These are phyloP conservation scores for Atta texana DNA, from an alignment of 1,140 invertebrate species.

Conservation along the genomic window DNA sequence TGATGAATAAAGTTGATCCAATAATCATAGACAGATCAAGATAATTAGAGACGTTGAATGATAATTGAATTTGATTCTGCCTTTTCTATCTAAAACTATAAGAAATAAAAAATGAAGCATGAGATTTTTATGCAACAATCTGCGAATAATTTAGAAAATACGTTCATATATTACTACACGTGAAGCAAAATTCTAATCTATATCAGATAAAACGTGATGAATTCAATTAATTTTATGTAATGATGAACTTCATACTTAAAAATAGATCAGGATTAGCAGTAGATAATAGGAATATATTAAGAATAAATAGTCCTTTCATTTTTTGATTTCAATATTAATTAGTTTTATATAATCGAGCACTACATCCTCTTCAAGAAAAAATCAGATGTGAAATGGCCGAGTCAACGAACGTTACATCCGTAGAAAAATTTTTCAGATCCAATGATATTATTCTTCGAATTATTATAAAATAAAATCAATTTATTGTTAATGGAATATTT, in stretches of 20 bases:
- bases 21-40: background rate
- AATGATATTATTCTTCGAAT: no score
- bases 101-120: background rate
- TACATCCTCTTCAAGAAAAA: no score
- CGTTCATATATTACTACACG: background rate
- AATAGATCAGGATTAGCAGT: no score
- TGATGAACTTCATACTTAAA: no score
- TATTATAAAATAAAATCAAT: no score
- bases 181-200: background rate
- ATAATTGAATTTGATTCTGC: background rate
- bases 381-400: background rate
- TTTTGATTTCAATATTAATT: background rate
- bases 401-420: background rate
- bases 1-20: constrained; percentile 5
- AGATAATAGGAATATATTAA: no score
- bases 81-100: background rate
- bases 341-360: background rate
- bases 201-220: background rate
- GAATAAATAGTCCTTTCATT: background rate
- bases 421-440: no score
- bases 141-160: no score
- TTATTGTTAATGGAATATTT: no score
- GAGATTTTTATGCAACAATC: background rate
- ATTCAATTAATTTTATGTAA: background rate
- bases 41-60: background rate